phyloP scores from a whole-genome alignment of 2,888 invertebrate species.

The Carterocephalus palaemon region DNA sequence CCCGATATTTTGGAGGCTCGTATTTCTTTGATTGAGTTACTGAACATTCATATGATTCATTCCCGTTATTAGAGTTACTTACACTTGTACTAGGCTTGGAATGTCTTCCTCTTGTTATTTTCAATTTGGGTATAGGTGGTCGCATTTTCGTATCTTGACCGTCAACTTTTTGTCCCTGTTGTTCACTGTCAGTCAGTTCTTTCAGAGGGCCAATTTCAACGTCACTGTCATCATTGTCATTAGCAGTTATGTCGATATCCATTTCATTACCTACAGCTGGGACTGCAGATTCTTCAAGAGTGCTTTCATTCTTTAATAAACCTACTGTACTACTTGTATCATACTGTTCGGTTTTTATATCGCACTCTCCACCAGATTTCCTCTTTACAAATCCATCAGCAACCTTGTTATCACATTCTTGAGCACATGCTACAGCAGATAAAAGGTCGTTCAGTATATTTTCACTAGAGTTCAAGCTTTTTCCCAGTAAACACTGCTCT shows the following conservation, averaged over 20 bases:
- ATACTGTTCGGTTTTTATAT: slow-evolving; percentile 58
- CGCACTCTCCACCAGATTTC: slow-evolving; percentile 56
- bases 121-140: slow-evolving; percentile 72
- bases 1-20: slow-evolving; percentile 67
- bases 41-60: slow-evolving; percentile 74
- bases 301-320: slow-evolving; percentile 73
- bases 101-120: slow-evolving; percentile 70
- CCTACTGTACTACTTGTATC: slow-evolving; percentile 43
- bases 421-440: slow-evolving; percentile 80
- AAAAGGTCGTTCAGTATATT: slow-evolving; percentile 80
- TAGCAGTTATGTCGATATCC: slow-evolving; percentile 70
- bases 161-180: slow-evolving; percentile 47
- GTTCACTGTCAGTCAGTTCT: slow-evolving; percentile 63
- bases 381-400: slow-evolving; percentile 68
- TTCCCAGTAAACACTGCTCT: slow-evolving; percentile 83
- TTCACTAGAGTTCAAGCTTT: slow-evolving; percentile 71
- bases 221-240: slow-evolving; percentile 64
- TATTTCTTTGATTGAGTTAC: slow-evolving; percentile 63
- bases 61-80: slow-evolving; percentile 59
- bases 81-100: slow-evolving; percentile 51
- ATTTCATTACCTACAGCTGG: slow-evolving; percentile 74
- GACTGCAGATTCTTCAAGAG: slow-evolving; percentile 73
- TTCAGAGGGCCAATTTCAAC: slow-evolving; percentile 74
- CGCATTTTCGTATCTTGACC: slow-evolving; percentile 45
- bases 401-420: slow-evolving; percentile 78